These are phyloP conservation scores for Sebastes vulpes DNA, from an alignment of 2,797 vertebrate genomes.

Conservation along the genomic window DNA sequence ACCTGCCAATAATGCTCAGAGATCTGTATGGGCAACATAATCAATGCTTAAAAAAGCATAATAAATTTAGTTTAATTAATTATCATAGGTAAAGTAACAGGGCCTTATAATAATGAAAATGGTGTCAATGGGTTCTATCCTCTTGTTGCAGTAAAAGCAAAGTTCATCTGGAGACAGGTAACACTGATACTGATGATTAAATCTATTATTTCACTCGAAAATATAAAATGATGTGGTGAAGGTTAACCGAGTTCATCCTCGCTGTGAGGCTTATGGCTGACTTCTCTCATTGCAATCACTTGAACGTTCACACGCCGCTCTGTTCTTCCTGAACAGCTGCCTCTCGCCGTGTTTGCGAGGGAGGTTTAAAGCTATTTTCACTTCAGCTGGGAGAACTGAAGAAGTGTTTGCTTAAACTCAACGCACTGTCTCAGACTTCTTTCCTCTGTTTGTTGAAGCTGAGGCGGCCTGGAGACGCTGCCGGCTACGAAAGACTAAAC, in stretches of 20 bases:
- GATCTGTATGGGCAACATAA: not conserved
- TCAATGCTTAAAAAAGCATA: not conserved
- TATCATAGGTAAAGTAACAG: not conserved
- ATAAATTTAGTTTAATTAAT: not conserved
- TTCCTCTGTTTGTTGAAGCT: slow-evolving; percentile 2
- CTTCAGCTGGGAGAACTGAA: not conserved
- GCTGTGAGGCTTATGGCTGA: not conserved
- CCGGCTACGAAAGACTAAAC: not conserved
- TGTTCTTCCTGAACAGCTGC: not conserved
- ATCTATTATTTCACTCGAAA: not conserved
- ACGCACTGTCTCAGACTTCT: slow-evolving; percentile 3
- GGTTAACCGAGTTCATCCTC: not conserved
- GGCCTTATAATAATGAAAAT: not conserved
- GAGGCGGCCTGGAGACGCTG: not conserved
- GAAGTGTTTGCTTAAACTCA: slow-evolving; percentile 22
- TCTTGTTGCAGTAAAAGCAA: not conserved
- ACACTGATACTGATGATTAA: not conserved
- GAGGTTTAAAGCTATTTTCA: slow-evolving; percentile 11
- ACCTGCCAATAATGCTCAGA: not conserved
- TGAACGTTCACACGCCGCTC: not conserved
- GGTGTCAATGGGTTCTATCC: not conserved
- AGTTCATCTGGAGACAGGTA: not conserved
- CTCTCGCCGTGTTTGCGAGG: not conserved
- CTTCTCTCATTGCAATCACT: not conserved
- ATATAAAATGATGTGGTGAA: not conserved